Evolutionary conservation across 2,113 vertebrate genomes (phyloP), one percentile per base, ranked within the genome.

Genomic region (Mormyrus lacerda): DNA sequence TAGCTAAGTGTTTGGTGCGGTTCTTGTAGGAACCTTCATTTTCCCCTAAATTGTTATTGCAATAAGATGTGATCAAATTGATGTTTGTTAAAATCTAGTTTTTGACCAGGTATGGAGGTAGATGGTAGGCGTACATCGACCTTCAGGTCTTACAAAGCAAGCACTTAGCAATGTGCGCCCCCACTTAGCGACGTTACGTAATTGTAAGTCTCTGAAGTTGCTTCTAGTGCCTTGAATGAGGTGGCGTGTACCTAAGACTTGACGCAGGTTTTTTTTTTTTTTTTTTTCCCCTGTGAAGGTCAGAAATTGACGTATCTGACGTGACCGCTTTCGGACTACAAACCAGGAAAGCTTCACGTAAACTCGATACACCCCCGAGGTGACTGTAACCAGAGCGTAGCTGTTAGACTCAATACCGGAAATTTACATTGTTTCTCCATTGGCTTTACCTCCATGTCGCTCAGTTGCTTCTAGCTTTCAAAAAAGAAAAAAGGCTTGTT

Each of bases 11-110:
- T 42, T 92, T 91, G 93, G 92, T 91, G 92, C 91, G 94, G 91
- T 48, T 93, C 76, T 55, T 86, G 90, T 91, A 92, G 92, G 92
- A 93, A 90, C 89, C 21, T 92, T 88, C 51, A 10, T 58, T 35
- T 89, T 89, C 91, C 73, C 92, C 27, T 53, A 92, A 95, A 92
- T 94, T 94, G 95, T 94, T 91, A 95, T 94, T 94, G 95, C 95
- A 96, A 96, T 96, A 96, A 96, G 93, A 93, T 93, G 91, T 93
- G 91, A 92, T 92, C 92, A 91, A 91, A 92, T 92, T 88, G 92
- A 92, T 91, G 88, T 92, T 92, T 24, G 91, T 87, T 90, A 88
- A 76, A 92, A 92, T 93, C 92, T 39, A 88, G 90, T 93, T 45
- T 69, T 50, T 87, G 92, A 91, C 45, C 85, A 87, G 90, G 84